phyloP scores from a whole-genome alignment of 2,113 vertebrate species.

The Misgurnus mizolepis region DNA sequence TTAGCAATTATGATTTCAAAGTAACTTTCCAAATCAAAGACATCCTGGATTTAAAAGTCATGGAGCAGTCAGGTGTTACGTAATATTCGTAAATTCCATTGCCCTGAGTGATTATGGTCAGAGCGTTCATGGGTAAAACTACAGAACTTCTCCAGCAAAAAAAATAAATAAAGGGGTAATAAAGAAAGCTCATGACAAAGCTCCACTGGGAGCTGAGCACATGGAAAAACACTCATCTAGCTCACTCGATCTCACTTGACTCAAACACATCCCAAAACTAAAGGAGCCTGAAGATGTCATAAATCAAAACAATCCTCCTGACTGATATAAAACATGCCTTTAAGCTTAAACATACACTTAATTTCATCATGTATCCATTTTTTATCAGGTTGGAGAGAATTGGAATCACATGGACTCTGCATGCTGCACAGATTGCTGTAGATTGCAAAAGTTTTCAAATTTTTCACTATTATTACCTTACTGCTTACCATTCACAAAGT shows the following conservation, averaged over 20 bases:
- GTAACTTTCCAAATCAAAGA: not conserved
- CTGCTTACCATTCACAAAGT: no score
- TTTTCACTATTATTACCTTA: no score
- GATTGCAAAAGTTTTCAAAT: no score
- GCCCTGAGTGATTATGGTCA: not conserved
- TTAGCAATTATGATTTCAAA: conserved; percentile 23
- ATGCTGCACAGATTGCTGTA: no score
- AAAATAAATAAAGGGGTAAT: not conserved
- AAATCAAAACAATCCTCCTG: not conserved
- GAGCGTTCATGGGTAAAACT: conserved; percentile 11
- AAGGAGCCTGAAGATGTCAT: conserved; percentile 1
- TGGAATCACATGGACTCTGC: not conserved
- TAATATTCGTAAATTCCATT: conserved; percentile 7
- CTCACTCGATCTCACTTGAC: not conserved
- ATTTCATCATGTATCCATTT: not conserved
- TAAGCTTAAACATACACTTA: not conserved
- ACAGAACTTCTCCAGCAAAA: conserved; percentile 20
- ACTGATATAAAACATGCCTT: not conserved
- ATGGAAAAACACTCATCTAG: conserved; percentile 22
- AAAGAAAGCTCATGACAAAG: conserved; percentile 19
- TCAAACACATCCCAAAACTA: conserved; percentile 19
- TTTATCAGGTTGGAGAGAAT: not conserved
- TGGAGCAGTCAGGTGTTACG: conserved; percentile 12
- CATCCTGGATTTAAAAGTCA: conserved; percentile 9
- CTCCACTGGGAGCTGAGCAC: conserved; percentile 14